These are phyloP conservation scores for Ianthella basta DNA, from an alignment of 37 sponge, comb jelly and placozoan genomes.

Conservation along the genomic window DNA sequence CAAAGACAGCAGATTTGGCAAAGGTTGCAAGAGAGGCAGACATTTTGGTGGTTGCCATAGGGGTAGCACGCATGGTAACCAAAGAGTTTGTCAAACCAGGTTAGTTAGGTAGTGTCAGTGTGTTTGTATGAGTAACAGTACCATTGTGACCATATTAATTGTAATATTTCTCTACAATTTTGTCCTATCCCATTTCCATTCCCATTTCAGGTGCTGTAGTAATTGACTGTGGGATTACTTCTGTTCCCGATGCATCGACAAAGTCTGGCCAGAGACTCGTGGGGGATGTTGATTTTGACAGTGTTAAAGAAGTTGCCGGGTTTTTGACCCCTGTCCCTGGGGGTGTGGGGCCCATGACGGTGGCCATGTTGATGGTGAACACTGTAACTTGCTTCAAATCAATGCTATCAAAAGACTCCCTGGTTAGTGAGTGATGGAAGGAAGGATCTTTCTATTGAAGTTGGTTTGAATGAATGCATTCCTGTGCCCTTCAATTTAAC, in stretches of 20 bases:
- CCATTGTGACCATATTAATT: background rate
- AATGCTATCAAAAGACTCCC: conserved; percentile 1
- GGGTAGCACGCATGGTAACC: conserved; percentile 85
- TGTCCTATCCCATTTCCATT: no score
- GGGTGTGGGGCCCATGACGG: conserved; percentile 99
- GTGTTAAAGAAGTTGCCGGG: conserved; percentile 75
- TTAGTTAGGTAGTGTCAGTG: background rate
- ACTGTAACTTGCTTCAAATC: conserved; percentile 77
- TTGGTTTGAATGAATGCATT: no score
- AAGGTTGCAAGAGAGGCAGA: conserved; percentile 74
- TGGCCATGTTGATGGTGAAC: conserved; percentile 96
- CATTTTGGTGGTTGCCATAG: conserved; percentile 86
- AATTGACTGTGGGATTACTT: conserved; percentile 96
- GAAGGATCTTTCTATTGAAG: background rate
- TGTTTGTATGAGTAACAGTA: background rate
- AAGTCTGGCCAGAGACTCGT: conserved; percentile 83
- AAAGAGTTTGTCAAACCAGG: conserved; percentile 94
- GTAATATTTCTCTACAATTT: no score
- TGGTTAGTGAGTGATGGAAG: background rate
- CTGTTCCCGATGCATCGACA: conserved; percentile 86
- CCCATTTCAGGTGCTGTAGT: conserved; percentile 69
- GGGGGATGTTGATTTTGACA: conserved; percentile 91
- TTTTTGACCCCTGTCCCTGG: conserved; percentile 98
- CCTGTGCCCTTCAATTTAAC: no score
- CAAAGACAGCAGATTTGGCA: conserved; percentile 69